Conservation (phyloP, 1,140 invertebrate species). For the Microplitis demolitor region DNA sequence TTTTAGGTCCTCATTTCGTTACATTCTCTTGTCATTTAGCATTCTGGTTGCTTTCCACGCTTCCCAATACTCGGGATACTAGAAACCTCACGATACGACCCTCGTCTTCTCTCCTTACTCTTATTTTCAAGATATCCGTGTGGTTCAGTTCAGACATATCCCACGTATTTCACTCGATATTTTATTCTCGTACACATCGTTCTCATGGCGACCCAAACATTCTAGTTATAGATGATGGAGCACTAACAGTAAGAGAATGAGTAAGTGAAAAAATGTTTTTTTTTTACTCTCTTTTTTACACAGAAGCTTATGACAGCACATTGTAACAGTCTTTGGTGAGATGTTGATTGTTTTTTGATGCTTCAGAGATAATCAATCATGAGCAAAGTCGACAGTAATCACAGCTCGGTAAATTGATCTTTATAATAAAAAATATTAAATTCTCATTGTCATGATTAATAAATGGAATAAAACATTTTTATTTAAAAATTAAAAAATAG, state of each 20-base stretch:
- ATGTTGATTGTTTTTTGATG: constrained; percentile 2
- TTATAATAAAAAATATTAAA: neutral
- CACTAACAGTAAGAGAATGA: neutral
- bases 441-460: neutral
- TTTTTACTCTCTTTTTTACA: constrained; percentile 1
- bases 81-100: neutral
- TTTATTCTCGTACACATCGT: constrained; percentile 32
- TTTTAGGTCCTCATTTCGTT: neutral
- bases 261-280: neutral
- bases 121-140: no score
- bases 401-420: neutral
- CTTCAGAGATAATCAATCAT: constrained; percentile 1
- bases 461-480: neutral
- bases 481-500: no score
- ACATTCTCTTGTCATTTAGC: constrained; percentile 35
- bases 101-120: no score
- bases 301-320: neutral
- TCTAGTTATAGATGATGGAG: no score
- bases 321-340: constrained; percentile 7
- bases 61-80: constrained; percentile 19
- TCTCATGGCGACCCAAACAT: constrained; percentile 37
- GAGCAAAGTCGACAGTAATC: neutral
- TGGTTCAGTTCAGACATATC: no score
- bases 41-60: constrained; percentile 29
- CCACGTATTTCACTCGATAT: constrained; percentile 28